Percentiles rank a stretch among this genome's conserved stretches.
Evolutionary conservation across 35 echinoderm and acorn worm species (phyloP).

Genomic region (Apostichopus japonicus): DNA sequence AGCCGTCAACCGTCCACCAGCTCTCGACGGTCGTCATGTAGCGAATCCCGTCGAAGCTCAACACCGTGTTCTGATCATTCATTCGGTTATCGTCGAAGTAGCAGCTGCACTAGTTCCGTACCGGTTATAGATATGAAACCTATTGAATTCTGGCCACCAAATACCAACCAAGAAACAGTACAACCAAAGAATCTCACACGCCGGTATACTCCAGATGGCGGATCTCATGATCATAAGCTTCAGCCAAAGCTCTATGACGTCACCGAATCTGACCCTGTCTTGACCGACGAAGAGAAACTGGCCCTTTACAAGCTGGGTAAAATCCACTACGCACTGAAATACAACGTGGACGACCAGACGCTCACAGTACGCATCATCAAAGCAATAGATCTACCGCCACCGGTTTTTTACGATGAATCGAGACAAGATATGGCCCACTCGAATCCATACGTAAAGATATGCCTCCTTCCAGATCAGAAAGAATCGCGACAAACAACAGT

Average conservation of each 20-base stretch:
- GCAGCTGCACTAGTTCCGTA: slow-evolving; percentile 71
- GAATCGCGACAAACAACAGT: slow-evolving; percentile 91
- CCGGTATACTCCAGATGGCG: slow-evolving; percentile 77
- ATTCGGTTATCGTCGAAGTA: slow-evolving; percentile 68
- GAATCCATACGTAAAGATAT: slow-evolving; percentile 97
- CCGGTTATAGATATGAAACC: slow-evolving; percentile 99
- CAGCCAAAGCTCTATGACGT: slow-evolving; percentile 97
- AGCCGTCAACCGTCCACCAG: slow-evolving; percentile 73
- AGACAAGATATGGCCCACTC: slow-evolving; percentile 97
- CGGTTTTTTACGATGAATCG: slow-evolving; percentile 81
- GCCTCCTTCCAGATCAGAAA: slow-evolving; percentile 95
- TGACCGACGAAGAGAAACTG: slow-evolving; percentile 87
- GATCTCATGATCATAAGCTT: slow-evolving; percentile 76
- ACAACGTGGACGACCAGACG: slow-evolving; percentile 77
- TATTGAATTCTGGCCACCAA: slow-evolving; percentile 98
- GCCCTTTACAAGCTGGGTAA: slow-evolving; percentile 92
- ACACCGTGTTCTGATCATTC: slow-evolving; percentile 74
- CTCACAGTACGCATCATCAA: slow-evolving; percentile 85
- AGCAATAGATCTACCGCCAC: slow-evolving; percentile 86
- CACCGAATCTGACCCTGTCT: slow-evolving; percentile 73
- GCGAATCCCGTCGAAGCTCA: slow-evolving; percentile 80
- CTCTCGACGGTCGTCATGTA: slow-evolving; percentile 81
- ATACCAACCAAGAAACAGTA: slow-evolving; percentile 89
- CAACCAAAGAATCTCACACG: slow-evolving; percentile 83
- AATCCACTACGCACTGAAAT: slow-evolving; percentile 92